Evolutionary conservation across 2,888 invertebrate species (phyloP).

Genomic region (Pyralis farinalis): DNA sequence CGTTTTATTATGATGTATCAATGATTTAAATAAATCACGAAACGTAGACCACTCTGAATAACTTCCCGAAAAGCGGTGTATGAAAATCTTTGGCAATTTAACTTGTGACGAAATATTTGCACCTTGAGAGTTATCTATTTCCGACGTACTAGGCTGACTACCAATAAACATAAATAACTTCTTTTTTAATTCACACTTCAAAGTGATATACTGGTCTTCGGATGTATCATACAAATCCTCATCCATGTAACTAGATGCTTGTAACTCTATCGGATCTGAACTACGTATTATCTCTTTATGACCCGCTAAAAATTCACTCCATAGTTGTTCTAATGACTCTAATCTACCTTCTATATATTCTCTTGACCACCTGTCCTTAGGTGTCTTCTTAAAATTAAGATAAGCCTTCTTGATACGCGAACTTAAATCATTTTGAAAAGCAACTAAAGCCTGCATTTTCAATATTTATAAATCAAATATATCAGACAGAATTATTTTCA

Average conservation of each 20-base stretch:
- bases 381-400: conserved; percentile 12
- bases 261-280: neutral
- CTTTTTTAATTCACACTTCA: too few relatives aligned
- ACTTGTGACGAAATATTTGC: too few relatives aligned
- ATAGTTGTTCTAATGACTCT: conserved; percentile 10
- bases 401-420: conserved; percentile 1
- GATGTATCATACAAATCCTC: neutral
- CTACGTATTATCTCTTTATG: conserved; percentile 1
- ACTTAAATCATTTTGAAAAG: conserved; percentile 1
- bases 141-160: neutral
- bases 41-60: conserved; percentile 20
- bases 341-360: conserved; percentile 10
- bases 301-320: conserved; percentile 10
- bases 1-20: conserved; percentile 17
- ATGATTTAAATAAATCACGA: conserved; percentile 17
- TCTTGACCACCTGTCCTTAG: conserved; percentile 3
- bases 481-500: too few relatives aligned
- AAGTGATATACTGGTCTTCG: neutral
- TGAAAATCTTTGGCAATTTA: conserved; percentile 18
- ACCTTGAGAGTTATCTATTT: neutral
- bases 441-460: too few relatives aligned
- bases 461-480: too few relatives aligned
- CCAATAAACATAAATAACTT: too few relatives aligned
- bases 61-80: conserved; percentile 18
- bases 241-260: neutral